Conservation (phyloP, 2,888 invertebrate species). For the Callimorpha dominula region DNA sequence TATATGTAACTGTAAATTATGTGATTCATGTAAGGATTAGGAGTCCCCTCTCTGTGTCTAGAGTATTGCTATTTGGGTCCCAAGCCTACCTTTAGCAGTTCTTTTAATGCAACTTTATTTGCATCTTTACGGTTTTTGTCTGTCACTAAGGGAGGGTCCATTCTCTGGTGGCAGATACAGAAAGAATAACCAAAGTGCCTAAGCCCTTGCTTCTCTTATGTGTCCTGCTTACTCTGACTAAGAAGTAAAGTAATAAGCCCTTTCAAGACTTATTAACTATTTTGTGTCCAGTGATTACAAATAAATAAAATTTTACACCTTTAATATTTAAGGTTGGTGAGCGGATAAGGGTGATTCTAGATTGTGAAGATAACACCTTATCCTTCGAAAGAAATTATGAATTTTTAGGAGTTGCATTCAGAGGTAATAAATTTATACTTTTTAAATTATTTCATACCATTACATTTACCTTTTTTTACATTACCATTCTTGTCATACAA, state of each 20-base stretch:
- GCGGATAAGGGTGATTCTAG: slow-evolving; percentile 97
- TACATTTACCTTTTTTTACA: too few species aligned
- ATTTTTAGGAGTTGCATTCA: slow-evolving; percentile 99
- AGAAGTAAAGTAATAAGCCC: background rate
- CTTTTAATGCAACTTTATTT: background rate
- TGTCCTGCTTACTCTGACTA: background rate
- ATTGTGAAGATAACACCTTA: slow-evolving; percentile 98
- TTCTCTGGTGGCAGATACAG: background rate
- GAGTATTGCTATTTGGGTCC: too few species aligned
- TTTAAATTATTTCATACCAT: background rate
- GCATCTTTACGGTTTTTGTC: background rate
- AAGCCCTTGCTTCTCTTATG: background rate
- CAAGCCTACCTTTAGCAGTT: background rate
- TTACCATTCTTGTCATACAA: too few species aligned
- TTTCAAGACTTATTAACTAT: background rate
- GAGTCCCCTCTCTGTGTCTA: background rate
- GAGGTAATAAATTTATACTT: slow-evolving; percentile 87
- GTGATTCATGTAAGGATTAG: background rate
- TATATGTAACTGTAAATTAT: too few species aligned
- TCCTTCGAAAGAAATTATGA: slow-evolving; percentile 99
- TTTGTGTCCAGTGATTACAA: background rate
- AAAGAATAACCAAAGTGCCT: background rate
- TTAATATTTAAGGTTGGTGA: slow-evolving; percentile 94
- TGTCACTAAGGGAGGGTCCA: background rate
- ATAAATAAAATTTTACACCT: background rate